A percentile compares a stretch with the other conserved stretches of the same genome.
These are phyloP conservation scores for Drosophila azteca DNA, from an alignment of 1,140 invertebrate genomes.

Conservation along the genomic window DNA sequence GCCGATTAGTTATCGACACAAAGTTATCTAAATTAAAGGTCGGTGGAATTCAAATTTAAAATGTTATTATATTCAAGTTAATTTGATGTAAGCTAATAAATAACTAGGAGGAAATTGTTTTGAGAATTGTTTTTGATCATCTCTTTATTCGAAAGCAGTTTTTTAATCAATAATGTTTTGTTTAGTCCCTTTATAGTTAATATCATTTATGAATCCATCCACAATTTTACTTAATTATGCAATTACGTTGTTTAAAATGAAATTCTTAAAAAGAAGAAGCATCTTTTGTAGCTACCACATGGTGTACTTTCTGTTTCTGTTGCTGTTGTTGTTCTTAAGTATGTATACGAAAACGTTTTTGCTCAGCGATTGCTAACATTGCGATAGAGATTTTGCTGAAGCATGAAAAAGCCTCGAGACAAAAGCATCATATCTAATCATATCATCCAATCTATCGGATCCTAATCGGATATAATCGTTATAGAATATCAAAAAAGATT, in stretches of 20 bases:
- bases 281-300: constrained; percentile 64
- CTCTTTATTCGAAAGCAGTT: constrained; percentile 73
- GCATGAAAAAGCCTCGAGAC: constrained; percentile 53
- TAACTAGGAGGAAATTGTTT: constrained; percentile 3
- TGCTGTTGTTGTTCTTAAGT: constrained; percentile 13
- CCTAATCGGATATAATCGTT: constrained; percentile 30
- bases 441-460: constrained; percentile 24
- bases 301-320: constrained; percentile 30
- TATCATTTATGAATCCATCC: constrained; percentile 58
- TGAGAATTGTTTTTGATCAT: constrained; percentile 44
- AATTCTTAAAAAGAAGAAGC: constrained; percentile 67
- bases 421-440: constrained; percentile 33
- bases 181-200: constrained; percentile 68
- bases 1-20: too few species aligned
- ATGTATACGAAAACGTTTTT: constrained; percentile 28
- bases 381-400: constrained; percentile 30
- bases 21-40: too few species aligned
- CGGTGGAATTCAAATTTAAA: too few species aligned
- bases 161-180: constrained; percentile 49
- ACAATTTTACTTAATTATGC: constrained; percentile 30
- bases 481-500: constrained; percentile 53
- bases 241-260: constrained; percentile 52
- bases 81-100: too few species aligned
- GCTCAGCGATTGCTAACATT: constrained; percentile 37
- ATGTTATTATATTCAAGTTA: too few species aligned